phyloP scores from a whole-genome alignment of 2,888 invertebrate genomes.

The Hydrotaea cyrtoneurina region DNA sequence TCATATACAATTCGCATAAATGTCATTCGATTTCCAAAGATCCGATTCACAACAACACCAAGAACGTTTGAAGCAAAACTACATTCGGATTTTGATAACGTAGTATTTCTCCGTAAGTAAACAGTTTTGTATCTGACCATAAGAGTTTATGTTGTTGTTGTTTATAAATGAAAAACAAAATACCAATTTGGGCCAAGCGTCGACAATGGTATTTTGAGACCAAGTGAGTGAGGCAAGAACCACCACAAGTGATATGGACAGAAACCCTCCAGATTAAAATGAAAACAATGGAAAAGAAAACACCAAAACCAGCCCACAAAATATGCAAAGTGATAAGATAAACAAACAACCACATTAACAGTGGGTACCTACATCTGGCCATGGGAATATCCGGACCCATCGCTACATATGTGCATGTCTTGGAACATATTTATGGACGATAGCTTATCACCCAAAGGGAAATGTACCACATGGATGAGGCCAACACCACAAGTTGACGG shows the following conservation, averaged over 20 bases:
- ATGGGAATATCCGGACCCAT: background rate
- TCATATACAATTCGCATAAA: no score
- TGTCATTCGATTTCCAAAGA: no score
- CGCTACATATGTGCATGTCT: background rate
- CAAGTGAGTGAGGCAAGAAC: background rate
- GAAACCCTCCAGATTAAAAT: conserved; percentile 11
- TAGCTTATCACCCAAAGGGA: background rate
- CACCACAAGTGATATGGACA: conserved; percentile 10
- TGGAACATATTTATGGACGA: background rate
- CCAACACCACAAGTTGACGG: conserved; percentile 6
- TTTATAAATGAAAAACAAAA: no score
- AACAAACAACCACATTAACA: background rate
- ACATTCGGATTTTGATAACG: no score
- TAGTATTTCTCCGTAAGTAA: no score
- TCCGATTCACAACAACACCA: no score
- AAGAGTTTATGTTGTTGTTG: no score
- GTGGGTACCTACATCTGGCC: background rate
- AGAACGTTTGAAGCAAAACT: no score
- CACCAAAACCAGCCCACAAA: conserved; percentile 20
- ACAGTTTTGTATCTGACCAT: no score
- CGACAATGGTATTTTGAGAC: background rate
- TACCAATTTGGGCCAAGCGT: background rate
- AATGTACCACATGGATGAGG: background rate
- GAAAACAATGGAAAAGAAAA: conserved; percentile 8
- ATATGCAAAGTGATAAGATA: conserved; percentile 31